Conservation (phyloP, 2,888 invertebrate species). For the Thumatha senex region DNA sequence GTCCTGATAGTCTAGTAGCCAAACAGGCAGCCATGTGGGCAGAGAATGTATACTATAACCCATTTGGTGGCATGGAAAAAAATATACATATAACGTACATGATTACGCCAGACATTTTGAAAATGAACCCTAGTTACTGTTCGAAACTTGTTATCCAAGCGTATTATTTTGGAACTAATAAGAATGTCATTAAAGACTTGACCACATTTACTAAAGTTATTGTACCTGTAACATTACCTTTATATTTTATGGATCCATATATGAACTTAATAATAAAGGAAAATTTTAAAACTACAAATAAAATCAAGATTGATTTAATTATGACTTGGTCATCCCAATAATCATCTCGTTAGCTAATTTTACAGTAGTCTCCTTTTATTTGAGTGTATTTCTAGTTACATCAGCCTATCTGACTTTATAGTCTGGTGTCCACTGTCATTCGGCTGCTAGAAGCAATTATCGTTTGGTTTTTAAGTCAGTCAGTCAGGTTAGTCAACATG, state of each 20-base stretch:
- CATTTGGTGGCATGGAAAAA: conserved; percentile 45
- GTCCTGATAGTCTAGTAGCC: conserved; percentile 43
- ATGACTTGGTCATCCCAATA: no score
- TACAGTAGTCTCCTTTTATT: no score
- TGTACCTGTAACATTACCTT: conserved; percentile 50
- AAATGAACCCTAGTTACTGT: conserved; percentile 56
- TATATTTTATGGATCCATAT: conserved; percentile 50
- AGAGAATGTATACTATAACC: conserved; percentile 51
- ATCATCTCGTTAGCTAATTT: no score
- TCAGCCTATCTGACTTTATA: no score
- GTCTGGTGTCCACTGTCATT: no score
- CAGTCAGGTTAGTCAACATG: no score
- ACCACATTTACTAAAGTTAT: conserved; percentile 38
- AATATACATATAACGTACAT: conserved; percentile 52
- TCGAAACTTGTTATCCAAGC: conserved; percentile 60
- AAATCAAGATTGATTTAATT: no score
- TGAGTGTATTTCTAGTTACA: no score
- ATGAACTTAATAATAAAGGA: conserved; percentile 50
- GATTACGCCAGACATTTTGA: conserved; percentile 43
- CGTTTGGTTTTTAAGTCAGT: no score
- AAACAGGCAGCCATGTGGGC: conserved; percentile 53
- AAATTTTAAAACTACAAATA: conserved; percentile 44
- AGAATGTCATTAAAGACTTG: conserved; percentile 43
- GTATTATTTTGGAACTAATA: conserved; percentile 53
- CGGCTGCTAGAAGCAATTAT: no score